Evolutionary conservation across 2,888 invertebrate species (phyloP), one percentile per base, ranked within the genome.

Genomic region (Dusona sp.): DNA sequence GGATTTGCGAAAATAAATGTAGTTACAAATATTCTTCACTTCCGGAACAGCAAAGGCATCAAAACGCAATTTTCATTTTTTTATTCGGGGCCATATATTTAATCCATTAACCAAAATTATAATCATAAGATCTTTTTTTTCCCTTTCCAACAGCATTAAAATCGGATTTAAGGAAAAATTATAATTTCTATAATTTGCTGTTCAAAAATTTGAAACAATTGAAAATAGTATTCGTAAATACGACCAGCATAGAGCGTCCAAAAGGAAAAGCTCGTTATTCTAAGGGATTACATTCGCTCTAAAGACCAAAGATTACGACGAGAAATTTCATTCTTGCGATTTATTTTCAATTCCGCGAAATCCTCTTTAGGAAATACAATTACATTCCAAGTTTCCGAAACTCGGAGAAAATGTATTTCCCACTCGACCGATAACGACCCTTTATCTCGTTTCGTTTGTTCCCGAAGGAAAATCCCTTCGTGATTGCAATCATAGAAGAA

Each of bases 1-100:
- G 88, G 83, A 87, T 81, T 83, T 83, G 83, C 88, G 88, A 87
- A 90, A 90, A 90, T 90, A 90, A 89, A 88, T 88, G 79, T 61
- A 64, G 64, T 33, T 68, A 33, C 70, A 36, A 83, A 74, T 61
- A n/a, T 45, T 61, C 67, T 61, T 42, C 70, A 36, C 70, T 74
- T 61, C 38, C 25, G 25, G 45, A 64, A 48, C 22, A 42, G 45
- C 19, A 11, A 22, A 80, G 42, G 38, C 51, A 36, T 80, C 25
- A 65, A 73, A 54, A 65, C 22, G 65, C 25, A 25, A 57, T 83
- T 75, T 85, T 65, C 45, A 79, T 79, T 83, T 57, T n/a, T 72
- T 65, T 25, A 42, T 48, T 3, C 42, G 74, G 0, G 1, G 22
- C 22, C 45, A 38, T 25, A n/a, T 38, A 6, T 16, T 16, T 19